A percentile compares a stretch with the other conserved stretches of the same genome.
Conservation (phyloP, 2,113 vertebrate genomes). For the Sturnira hondurensis region DNA sequence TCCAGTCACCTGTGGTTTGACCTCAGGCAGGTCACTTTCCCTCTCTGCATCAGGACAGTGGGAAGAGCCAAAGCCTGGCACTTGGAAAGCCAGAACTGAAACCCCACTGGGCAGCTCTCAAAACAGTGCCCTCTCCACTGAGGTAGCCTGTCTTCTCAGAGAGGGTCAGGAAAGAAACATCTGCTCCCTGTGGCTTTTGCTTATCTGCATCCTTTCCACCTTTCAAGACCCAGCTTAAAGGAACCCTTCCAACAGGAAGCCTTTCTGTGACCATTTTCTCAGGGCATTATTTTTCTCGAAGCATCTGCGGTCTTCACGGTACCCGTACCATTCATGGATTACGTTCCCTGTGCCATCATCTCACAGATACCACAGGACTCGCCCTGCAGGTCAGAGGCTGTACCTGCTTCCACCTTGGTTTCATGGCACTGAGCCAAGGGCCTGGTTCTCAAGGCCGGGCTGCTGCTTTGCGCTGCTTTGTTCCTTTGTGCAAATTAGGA, state of each 20-base stretch:
- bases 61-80: background rate
- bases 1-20: background rate
- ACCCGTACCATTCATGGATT: background rate
- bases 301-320: background rate
- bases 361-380: background rate
- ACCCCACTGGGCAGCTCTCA: accelerated
- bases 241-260: background rate
- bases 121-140: background rate
- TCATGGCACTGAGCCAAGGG: background rate
- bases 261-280: background rate
- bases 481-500: background rate
- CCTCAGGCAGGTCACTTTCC: background rate
- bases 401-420: background rate
- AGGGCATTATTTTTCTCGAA: background rate
- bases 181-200: background rate
- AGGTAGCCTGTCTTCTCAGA: background rate
- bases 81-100: background rate
- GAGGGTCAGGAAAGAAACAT: background rate
- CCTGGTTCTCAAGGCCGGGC: background rate
- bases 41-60: background rate
- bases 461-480: background rate
- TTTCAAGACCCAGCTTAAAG: background rate
- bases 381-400: background rate
- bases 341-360: background rate
- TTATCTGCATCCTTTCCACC: background rate